These are phyloP conservation scores for Penaeus vannamei DNA, from an alignment of 1,140 invertebrate genomes.

Conservation along the genomic window DNA sequence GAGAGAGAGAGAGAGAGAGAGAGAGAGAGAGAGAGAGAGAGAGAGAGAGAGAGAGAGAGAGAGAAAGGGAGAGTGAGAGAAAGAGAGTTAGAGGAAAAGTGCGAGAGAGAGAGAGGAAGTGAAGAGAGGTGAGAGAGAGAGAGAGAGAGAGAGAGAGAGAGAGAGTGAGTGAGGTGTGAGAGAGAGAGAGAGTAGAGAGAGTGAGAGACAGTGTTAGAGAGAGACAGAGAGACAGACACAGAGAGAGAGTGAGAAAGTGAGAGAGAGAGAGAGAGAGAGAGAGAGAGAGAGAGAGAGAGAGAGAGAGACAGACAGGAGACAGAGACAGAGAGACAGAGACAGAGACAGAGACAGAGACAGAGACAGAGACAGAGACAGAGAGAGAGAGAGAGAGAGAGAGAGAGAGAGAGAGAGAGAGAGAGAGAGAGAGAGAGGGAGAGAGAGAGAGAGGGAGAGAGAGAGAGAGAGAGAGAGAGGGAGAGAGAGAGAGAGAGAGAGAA, in stretches of 20 bases:
- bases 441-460: conserved; percentile 26
- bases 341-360: not conserved
- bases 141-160: not conserved
- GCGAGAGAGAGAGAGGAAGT: no score
- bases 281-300: not conserved
- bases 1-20: no score
- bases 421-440: conserved; percentile 21
- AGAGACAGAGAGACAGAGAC: no score
- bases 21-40: no score
- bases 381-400: not conserved
- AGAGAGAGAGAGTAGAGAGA: not conserved
- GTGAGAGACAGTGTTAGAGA: conserved; percentile 1
- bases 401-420: conserved; percentile 18
- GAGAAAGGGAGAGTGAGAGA: no score
- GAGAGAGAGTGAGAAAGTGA: not conserved
- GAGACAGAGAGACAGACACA: not conserved
- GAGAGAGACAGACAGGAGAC: no score
- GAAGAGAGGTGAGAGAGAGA: no score
- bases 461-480: not conserved
- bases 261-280: not conserved
- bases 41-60: no score
- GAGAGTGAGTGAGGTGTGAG: conserved; percentile 4
- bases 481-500: not conserved
- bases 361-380: not conserved
- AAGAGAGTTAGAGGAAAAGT: no score